Evolutionary conservation across 2,113 vertebrate species (phyloP), one percentile per base, ranked within the genome.

Genomic region (Oncorhynchus tshawytscha): DNA sequence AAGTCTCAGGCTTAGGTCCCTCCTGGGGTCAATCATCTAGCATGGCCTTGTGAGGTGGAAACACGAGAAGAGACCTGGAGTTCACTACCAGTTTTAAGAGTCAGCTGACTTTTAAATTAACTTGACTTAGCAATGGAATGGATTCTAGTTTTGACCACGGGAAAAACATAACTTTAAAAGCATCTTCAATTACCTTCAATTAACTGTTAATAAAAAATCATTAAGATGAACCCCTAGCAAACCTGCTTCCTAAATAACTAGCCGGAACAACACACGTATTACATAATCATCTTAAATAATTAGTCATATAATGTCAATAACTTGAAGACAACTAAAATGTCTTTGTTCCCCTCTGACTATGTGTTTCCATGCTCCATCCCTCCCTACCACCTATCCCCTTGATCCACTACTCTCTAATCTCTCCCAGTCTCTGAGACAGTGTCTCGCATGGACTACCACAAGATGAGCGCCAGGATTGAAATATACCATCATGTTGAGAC

Each of bases 1-100:
- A 20, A 20, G 34, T 57, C 51, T 9, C 25, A 71, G 25, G n/a
- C 49, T 31, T 31, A 71, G 25, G 15, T 5, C 5, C 15, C 25
- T 57, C 20, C 48, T 69, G 5, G 25, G 51, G 16, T 74, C 45
- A 31, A 20, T 18, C 39, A 45, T 45, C 39, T 45, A 45, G 39
- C 39, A 45, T 45, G 9, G 5, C 74, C 75, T 29, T 65, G 31
- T 69, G 45, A 70, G 3, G 31, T 39, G 62, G 71, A 82, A 18
- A 39, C 64, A 76, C 3, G n/a, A 64, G 62, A 16, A 74, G 70
- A 71, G 18, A 67, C 31, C 51, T 54, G 16, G 51, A 54, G 18
- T 54, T 54, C 51, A 54, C 16, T 54, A 54, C 3, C 51, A 54
- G 4, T 18, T 54, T 54, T 18, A 54, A 54, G 51, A 16, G 15